Evolutionary conservation across 2,113 vertebrate species (phyloP), one percentile per base, ranked within the genome.

Genomic region (Centrocercus urophasianus): DNA sequence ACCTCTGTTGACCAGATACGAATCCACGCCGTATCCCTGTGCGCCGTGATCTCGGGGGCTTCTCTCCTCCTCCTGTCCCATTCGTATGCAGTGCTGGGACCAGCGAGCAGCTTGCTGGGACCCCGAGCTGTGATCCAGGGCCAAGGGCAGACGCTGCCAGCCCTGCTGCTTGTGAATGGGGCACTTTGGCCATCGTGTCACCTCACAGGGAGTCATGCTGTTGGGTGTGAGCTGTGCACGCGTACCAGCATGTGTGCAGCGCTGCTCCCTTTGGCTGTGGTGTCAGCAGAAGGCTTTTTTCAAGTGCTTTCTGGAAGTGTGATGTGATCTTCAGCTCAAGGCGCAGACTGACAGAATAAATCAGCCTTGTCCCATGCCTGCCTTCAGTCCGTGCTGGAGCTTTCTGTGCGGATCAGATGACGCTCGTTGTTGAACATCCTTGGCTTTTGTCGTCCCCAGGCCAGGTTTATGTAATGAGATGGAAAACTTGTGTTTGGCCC

Each of bases 1-100:
- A 94, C 90, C 90, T 94, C 79, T 95, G 90, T 74, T 96, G 92
- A 93, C 85, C 94, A 94, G 88, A 89, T 95, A 95, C 91, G 45
- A 90, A 93, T 95, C 89, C 96, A 22, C 25, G 21, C 79, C 1
- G 4, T 91, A 88, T 97, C 95, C 89, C 89, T 96, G 91, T 93
- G 85, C 93, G 86, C 89, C 5, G 69, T 78, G 43, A 87, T 93
- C 96, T 86, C 95, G 89, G 80, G 89, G 94, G 95, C 85, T 67
- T 77, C 95, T 83, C 91, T 38, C 30, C 4, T 83, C 91, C 82
- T 91, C 84, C 66, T 0, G 4, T 67, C 80, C 64, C 8, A 47
- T 86, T 93, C 16, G 0, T 6, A 54, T 66, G 24, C 67, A 80
- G 79, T 0, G 18, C 94, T 88, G 2, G 2, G 83, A 79, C 64